phyloP scores from a whole-genome alignment of 2,888 invertebrate genomes.

The Caenorhabditis afra region DNA sequence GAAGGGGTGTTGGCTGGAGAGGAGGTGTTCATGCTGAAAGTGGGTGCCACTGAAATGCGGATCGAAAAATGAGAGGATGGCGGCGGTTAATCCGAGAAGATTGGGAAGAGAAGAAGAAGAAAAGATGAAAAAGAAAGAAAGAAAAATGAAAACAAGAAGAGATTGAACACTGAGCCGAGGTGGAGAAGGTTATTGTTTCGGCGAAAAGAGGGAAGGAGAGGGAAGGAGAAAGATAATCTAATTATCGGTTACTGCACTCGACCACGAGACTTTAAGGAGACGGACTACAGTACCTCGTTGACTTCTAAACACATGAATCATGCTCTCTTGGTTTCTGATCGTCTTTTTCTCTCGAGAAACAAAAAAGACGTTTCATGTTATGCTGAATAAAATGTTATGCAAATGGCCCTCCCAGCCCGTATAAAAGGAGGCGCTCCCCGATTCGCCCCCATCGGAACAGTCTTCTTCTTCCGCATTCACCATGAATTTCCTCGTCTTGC shows the following conservation, averaged over 20 bases:
- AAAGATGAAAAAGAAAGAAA: background rate
- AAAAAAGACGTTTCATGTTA: too few species aligned
- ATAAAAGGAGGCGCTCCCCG: too few species aligned
- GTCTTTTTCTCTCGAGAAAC: too few species aligned
- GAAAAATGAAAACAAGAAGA: background rate
- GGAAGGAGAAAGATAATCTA: background rate
- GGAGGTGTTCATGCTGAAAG: conserved; percentile 20
- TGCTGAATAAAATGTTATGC: too few species aligned
- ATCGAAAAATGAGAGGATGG: background rate
- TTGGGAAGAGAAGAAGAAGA: conserved; percentile 2
- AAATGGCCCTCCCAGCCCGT: too few species aligned
- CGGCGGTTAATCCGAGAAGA: conserved; percentile 2
- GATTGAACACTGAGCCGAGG: background rate
- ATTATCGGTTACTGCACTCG: conserved; percentile 2
- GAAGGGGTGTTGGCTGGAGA: conserved; percentile 19
- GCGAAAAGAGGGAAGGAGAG: background rate
- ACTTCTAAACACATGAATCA: too few species aligned
- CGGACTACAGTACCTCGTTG: too few species aligned
- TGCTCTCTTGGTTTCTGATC: too few species aligned
- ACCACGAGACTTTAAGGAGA: too few species aligned
- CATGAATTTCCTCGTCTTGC: too few species aligned
- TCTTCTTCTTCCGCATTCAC: too few species aligned
- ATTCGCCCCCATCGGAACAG: too few species aligned
- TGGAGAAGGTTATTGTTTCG: background rate
- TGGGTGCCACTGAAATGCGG: background rate